Evolutionary conservation across 2,888 invertebrate genomes (phyloP).

Genomic region (Hydrotaea cyrtoneurina): DNA sequence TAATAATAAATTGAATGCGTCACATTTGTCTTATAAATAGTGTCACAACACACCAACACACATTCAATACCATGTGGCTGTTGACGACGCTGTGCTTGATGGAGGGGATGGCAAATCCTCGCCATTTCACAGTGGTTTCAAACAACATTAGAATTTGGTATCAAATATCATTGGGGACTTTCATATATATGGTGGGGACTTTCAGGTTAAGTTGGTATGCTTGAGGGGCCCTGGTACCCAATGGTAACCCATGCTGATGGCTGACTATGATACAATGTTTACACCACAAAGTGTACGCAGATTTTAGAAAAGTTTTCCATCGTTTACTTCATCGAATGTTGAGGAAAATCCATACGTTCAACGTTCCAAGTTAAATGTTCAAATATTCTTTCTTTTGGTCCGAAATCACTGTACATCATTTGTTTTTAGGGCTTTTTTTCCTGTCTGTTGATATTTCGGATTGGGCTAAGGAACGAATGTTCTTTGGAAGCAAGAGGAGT

Average conservation of each 20-base stretch:
- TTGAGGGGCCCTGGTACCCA: too few relatives aligned
- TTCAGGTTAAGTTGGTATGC: too few relatives aligned
- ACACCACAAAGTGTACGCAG: too few relatives aligned
- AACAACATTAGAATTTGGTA: background rate
- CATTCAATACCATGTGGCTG: slow-evolving; percentile 18
- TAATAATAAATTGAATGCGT: slow-evolving; percentile 65
- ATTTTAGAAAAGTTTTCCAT: too few relatives aligned
- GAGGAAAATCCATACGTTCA: too few relatives aligned
- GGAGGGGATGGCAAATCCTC: background rate
- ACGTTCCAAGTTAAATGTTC: too few relatives aligned
- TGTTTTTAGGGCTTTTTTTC: background rate
- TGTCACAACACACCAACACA: slow-evolving; percentile 41
- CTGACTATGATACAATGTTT: too few relatives aligned
- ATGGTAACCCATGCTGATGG: too few relatives aligned
- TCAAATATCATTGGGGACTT: too few relatives aligned
- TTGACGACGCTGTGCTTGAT: slow-evolving; percentile 14
- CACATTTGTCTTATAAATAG: slow-evolving; percentile 60
- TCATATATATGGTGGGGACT: too few relatives aligned
- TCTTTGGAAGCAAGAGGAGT: background rate
- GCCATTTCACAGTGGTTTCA: background rate
- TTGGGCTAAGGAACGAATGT: background rate
- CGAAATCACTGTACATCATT: background rate
- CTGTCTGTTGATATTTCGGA: background rate
- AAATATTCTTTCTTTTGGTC: background rate
- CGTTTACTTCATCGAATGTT: too few relatives aligned